These are phyloP conservation scores for Anser brachyrhynchus DNA, from an alignment of 2,113 vertebrate species.

Conservation along the genomic window DNA sequence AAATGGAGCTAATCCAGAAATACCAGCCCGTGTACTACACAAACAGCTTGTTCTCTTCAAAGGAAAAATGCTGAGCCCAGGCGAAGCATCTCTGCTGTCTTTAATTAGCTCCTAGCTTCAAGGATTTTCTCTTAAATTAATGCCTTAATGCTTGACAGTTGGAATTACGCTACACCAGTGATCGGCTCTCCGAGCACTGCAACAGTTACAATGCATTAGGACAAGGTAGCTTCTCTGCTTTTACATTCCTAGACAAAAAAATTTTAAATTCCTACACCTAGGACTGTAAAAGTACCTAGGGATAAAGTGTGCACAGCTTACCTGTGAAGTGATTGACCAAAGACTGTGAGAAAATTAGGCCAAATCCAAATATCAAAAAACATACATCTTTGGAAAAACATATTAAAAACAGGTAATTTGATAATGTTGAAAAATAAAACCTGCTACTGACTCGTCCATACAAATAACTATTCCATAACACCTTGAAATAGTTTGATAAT, in stretches of 20 bases:
- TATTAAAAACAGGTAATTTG: neutral
- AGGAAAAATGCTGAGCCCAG: neutral
- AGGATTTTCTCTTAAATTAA: neutral
- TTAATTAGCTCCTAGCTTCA: neutral
- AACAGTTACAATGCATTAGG: neutral
- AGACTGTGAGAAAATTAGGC: neutral
- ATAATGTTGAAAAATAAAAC: neutral
- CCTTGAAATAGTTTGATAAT: neutral
- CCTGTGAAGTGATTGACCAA: neutral
- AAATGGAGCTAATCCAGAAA: neutral
- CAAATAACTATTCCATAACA: neutral
- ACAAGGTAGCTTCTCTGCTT: neutral
- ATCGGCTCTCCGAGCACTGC: neutral
- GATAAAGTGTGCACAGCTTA: neutral
- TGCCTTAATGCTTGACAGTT: neutral
- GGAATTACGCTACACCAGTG: neutral
- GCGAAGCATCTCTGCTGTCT: neutral
- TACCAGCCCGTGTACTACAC: neutral
- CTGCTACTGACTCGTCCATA: neutral
- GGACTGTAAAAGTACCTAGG: neutral
- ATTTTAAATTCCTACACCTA: neutral
- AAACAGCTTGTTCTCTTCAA: neutral
- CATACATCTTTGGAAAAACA: neutral
- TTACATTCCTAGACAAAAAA: neutral
- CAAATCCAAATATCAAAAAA: neutral